phyloP scores from a whole-genome alignment of 2,888 invertebrate genomes.

The Creontiades dilutus region DNA sequence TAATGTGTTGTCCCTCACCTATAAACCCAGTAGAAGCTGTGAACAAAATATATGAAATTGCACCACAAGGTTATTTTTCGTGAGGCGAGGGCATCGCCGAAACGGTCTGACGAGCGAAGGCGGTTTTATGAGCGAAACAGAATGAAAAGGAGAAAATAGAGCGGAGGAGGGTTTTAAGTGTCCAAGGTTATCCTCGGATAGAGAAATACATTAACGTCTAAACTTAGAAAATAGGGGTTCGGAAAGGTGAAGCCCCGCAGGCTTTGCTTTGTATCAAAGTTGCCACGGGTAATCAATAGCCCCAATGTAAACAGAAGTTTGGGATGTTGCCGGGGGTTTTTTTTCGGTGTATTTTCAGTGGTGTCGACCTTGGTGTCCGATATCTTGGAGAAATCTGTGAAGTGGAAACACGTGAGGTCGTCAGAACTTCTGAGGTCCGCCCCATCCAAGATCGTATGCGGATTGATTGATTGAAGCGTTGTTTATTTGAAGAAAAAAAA shows the following conservation, averaged over 20 bases:
- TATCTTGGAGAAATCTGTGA: background rate
- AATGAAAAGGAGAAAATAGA: conserved; percentile 46
- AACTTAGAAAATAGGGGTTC: conserved; percentile 46
- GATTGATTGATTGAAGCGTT: too few species aligned
- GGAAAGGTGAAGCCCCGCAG: conserved; percentile 30
- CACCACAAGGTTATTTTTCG: conserved; percentile 3
- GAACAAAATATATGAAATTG: background rate
- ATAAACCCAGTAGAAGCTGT: too few species aligned
- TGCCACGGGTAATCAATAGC: conserved; percentile 11
- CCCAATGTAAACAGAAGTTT: conserved; percentile 3
- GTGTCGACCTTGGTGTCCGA: background rate
- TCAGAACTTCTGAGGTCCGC: too few species aligned
- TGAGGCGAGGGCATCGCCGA: conserved; percentile 28
- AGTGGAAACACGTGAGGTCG: too few species aligned
- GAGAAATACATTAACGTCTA: conserved; percentile 59
- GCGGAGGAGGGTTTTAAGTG: conserved; percentile 39
- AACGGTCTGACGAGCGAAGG: conserved; percentile 22
- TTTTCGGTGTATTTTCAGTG: background rate
- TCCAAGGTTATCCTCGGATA: conserved; percentile 44
- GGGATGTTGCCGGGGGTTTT: background rate
- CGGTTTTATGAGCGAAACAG: conserved; percentile 50
- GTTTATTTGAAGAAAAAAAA: too few species aligned
- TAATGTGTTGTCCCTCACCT: too few species aligned
- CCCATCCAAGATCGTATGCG: too few species aligned
- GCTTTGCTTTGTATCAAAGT: conserved; percentile 47